A percentile compares a stretch with the other conserved stretches of the same genome.
Conservation (phyloP, 2,113 vertebrate species). For the Nibea albiflora region DNA sequence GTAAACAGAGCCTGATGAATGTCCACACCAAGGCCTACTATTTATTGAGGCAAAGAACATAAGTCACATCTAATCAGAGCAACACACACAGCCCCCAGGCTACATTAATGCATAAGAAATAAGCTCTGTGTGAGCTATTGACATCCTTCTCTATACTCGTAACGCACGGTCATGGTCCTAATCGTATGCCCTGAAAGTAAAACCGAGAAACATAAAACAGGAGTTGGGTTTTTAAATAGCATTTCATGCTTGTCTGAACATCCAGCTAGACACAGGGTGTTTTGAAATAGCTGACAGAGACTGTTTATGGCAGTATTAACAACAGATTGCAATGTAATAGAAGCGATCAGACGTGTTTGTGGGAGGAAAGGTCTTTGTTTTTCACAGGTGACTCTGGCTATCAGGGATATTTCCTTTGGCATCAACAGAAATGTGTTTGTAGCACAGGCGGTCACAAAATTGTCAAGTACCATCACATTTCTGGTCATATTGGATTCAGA, state of each 20-base stretch:
- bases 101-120: conserved; percentile 71
- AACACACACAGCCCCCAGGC: conserved; percentile 48
- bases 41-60: conserved; percentile 70
- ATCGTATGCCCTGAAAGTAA: conserved; percentile 60
- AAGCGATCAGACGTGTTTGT: conserved; percentile 26
- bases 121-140: conserved; percentile 65
- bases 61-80: conserved; percentile 78
- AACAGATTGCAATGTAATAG: conserved; percentile 14
- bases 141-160: conserved; percentile 56
- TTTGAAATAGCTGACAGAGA: conserved; percentile 57
- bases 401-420: neutral
- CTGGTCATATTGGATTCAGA: neutral
- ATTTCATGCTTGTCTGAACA: conserved; percentile 71
- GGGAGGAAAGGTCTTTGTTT: conserved; percentile 1
- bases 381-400: neutral
- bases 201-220: conserved; percentile 58
- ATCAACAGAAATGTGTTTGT: neutral
- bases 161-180: conserved; percentile 63
- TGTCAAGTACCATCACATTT: neutral
- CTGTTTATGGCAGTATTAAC: conserved; percentile 51
- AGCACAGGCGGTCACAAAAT: neutral
- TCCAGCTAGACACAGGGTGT: conserved; percentile 46
- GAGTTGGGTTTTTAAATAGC: conserved; percentile 66
- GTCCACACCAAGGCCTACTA: conserved; percentile 49
- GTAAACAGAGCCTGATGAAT: conserved; percentile 75